phyloP scores from a whole-genome alignment of 1,140 invertebrate species.

The Pollicipes pollicipes region DNA sequence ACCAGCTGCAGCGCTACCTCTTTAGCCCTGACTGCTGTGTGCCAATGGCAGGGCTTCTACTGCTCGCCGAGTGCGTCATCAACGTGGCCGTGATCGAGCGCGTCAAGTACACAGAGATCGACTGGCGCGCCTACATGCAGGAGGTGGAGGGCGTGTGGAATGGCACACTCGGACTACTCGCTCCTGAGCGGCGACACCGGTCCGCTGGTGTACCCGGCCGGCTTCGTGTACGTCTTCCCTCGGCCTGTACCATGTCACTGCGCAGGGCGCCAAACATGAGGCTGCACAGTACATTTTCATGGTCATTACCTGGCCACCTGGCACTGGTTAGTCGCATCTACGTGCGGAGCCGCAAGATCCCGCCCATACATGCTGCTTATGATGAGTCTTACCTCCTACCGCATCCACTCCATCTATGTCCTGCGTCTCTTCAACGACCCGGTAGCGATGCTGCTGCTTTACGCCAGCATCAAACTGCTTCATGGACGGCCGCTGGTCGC shows the following conservation, averaged over 20 bases:
- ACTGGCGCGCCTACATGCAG: constrained; percentile 97
- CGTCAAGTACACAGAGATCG: constrained; percentile 89
- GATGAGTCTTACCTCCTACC: constrained; percentile 80
- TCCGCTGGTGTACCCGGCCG: constrained; percentile 86
- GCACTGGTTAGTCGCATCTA: constrained; percentile 62
- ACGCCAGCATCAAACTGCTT: constrained; percentile 72
- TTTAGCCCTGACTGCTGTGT: background rate
- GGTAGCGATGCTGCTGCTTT: constrained; percentile 80
- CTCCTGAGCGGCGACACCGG: constrained; percentile 73
- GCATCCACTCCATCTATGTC: constrained; percentile 96
- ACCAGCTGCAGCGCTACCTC: background rate
- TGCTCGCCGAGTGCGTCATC: constrained; percentile 52
- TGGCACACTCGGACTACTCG: constrained; percentile 78
- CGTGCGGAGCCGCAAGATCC: constrained; percentile 36
- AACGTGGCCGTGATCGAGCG: constrained; percentile 59
- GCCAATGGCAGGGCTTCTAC: constrained; percentile 33
- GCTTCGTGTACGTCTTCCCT: constrained; percentile 88
- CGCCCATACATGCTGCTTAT: constrained; percentile 79
- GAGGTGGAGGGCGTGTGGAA: constrained; percentile 91
- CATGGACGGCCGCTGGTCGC: constrained; percentile 57
- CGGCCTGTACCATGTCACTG: constrained; percentile 66
- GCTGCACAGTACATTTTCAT: constrained; percentile 85
- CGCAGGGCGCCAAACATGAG: constrained; percentile 58
- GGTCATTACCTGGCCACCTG: constrained; percentile 59
- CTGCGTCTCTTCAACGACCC: constrained; percentile 95